Percentiles rank a stretch among this genome's conserved stretches.
phyloP scores from a whole-genome alignment of 2,888 invertebrate species.

The Aphrophora alni region DNA sequence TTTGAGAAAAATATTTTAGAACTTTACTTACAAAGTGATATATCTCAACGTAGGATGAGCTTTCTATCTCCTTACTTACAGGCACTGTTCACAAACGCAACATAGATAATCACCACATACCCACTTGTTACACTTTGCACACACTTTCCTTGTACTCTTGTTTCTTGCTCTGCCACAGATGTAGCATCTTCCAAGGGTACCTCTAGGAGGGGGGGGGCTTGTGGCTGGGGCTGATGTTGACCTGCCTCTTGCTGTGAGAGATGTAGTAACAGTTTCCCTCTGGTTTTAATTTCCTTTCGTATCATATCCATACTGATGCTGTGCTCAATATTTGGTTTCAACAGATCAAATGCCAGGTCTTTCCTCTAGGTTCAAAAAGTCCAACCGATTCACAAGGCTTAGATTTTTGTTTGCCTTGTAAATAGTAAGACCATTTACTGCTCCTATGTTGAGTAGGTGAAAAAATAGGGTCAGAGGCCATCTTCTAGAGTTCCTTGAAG shows the following conservation, averaged over 20 bases:
- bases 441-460: not conserved
- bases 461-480: not conserved
- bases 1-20: too few relatives aligned
- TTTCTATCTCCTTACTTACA: not conserved
- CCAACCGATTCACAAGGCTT: conserved; percentile 2
- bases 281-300: conserved; percentile 7
- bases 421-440: conserved; percentile 10
- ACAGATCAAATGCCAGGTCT: not conserved
- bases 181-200: not conserved
- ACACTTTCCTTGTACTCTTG: conserved; percentile 13
- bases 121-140: not conserved
- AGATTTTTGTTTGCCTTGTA: not conserved
- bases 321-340: conserved; percentile 2
- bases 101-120: not conserved
- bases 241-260: not conserved
- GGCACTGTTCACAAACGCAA: not conserved
- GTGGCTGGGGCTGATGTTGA: not conserved
- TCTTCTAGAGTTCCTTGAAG: not conserved
- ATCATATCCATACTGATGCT: not conserved
- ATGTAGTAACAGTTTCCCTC: not conserved
- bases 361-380: not conserved
- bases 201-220: not conserved
- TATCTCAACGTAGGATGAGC: too few relatives aligned
- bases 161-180: conserved; percentile 1
- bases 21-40: too few relatives aligned